phyloP scores from a whole-genome alignment of 2,113 vertebrate genomes.

The Asarcornis scutulata region DNA sequence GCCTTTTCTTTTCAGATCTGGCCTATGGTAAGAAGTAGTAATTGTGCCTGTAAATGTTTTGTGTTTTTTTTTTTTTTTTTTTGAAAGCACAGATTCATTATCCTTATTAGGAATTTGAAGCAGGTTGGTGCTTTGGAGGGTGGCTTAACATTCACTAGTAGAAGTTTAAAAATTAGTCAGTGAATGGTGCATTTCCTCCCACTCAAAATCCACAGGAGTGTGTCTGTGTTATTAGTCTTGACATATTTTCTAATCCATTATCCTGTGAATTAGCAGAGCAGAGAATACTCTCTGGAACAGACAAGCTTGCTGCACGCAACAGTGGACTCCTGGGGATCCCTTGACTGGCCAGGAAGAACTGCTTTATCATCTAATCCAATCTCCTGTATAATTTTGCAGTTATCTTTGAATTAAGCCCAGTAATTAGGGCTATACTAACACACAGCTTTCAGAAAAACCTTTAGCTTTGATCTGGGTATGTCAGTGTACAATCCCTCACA shows the following conservation, averaged over 20 bases:
- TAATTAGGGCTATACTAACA: background rate
- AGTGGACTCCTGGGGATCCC: background rate
- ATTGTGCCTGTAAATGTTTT: background rate
- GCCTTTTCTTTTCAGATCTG: background rate
- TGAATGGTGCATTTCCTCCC: conserved; percentile 52
- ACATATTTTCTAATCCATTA: conserved; percentile 57
- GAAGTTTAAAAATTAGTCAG: conserved; percentile 64
- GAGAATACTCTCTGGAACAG: background rate
- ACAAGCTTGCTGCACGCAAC: background rate
- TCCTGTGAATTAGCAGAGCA: conserved; percentile 38
- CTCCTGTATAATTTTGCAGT: background rate
- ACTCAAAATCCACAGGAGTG: conserved; percentile 48
- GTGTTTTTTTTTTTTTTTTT: background rate
- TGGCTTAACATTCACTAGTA: conserved; percentile 34
- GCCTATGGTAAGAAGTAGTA: background rate
- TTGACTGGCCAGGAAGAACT: conserved; percentile 18
- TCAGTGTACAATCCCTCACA: fast-evolving
- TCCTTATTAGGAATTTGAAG: conserved; percentile 53
- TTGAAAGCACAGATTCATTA: background rate
- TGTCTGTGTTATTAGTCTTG: conserved; percentile 49
- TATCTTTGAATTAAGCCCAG: conserved; percentile 7
- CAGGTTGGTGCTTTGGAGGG: conserved; percentile 15
- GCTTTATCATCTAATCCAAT: background rate
- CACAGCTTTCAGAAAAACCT: background rate
- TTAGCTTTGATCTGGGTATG: background rate